Base-by-base conservation (phyloP, 2,888 invertebrate genomes). In the Amphipyra berbera region DNA sequence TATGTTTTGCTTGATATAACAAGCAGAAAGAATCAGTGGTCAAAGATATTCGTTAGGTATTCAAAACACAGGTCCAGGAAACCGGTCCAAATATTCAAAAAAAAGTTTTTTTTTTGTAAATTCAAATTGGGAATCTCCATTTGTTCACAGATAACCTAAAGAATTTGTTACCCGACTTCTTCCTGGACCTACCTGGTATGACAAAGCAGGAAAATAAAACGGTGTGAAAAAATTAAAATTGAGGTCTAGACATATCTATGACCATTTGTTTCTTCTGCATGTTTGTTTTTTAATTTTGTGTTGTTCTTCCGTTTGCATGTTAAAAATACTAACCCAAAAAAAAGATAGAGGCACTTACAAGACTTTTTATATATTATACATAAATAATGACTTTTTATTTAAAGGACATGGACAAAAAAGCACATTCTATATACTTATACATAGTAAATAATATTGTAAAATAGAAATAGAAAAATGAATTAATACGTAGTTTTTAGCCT, bases 141-240 rank as follows among this genome's bases (percentile, higher is more conserved):
- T 92, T 92, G 89, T 93, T 92, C 93, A 68, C 90, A 96, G 96
- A 95, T 82, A 95, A 96, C 85, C 85, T 95, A 78, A 94, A 96
- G 65, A 95, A 96, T 70, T 94, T 99, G 70, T 96, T 98, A 96
- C 96, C 96, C 0, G 99, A 99, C 93, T 98, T 98, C 94, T 99
- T 99, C 95, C 93, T 99, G 90, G 98, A 94, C 50, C 84, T 83
- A 65, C 89, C 86, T 68, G 88, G 78, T 45, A 82, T 81, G 60
- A 79, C 76, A 68, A 78, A 79, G 66, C 66, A 61, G 68, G 70
- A 52, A 49, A 71, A 80, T 50, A 88, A 84, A 82, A 88, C 91
- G 92, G 93, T 93, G 85, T 86, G 88, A 87, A 74, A 59, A 60
- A 73, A 75, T 67, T 54, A 61, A 61, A 62, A 68, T 59, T 38